Evolutionary conservation across 2,888 invertebrate genomes (phyloP).

Genomic region (Hirtodrosophila confusa): DNA sequence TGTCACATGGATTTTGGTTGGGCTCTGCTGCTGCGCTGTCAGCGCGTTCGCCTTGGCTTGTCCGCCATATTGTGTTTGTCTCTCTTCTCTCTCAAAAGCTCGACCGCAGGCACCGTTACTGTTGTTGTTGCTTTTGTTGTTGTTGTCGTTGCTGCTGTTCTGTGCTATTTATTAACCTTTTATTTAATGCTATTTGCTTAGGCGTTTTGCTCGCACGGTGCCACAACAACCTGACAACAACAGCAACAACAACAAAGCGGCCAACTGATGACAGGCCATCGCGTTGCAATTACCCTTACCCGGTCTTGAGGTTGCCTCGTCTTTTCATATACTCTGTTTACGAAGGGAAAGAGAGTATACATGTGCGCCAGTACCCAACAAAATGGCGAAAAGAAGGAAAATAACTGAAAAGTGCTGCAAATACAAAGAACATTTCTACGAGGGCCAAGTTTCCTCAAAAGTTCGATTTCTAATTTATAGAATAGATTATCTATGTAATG

Average conservation of each 20-base stretch:
- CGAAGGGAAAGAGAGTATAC: no score
- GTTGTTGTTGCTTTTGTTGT: constrained; percentile 26
- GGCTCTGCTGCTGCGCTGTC: constrained; percentile 37
- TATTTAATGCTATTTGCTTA: constrained; percentile 75
- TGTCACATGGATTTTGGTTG: constrained; percentile 38
- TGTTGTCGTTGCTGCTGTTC: constrained; percentile 28
- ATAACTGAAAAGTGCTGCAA: no score
- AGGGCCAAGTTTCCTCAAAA: no score
- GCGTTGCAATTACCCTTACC: constrained; percentile 73
- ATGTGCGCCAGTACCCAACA: no score
- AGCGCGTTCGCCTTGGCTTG: constrained; percentile 39
- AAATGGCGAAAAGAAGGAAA: no score
- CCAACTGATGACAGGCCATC: constrained; percentile 75
- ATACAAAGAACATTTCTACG: no score
- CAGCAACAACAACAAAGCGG: constrained; percentile 22
- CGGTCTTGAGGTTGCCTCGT: constrained; percentile 16
- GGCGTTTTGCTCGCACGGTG: constrained; percentile 45
- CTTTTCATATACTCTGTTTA: neutral
- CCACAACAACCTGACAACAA: constrained; percentile 29
- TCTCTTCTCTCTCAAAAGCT: constrained; percentile 29
- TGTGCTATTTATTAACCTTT: constrained; percentile 77
- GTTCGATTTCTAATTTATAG: no score
- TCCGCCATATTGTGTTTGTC: constrained; percentile 70
- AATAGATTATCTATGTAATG: no score
- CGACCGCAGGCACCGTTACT: constrained; percentile 47